Base-by-base conservation (phyloP, 1,140 invertebrate genomes). In the Nebria ingens region DNA sequence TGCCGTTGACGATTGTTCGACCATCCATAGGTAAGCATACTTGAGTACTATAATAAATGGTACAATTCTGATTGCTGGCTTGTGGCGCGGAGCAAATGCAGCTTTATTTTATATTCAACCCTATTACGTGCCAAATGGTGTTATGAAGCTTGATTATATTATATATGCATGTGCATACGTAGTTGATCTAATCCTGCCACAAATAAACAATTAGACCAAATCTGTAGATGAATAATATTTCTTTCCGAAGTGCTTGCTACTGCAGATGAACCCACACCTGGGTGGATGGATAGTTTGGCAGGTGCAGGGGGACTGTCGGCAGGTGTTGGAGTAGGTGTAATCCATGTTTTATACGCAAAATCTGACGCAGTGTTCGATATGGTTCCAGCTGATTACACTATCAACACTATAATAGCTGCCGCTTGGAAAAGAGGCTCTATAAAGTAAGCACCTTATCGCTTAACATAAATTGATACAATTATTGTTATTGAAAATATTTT, bases 221-320 rank as follows among this genome's bases (percentile, higher is more conserved):
- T n/a, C n/a, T n/a, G n/a, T n/a, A n/a, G n/a, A n/a, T n/a, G n/a
- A n/a, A n/a, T n/a, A n/a, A n/a, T n/a, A n/a, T n/a, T n/a, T n/a
- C n/a, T n/a, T n/a, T n/a, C n/a, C n/a, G n/a, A n/a, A n/a, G n/a
- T n/a, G n/a, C n/a, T n/a, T n/a, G n/a, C 89, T 1, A 86, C 89
- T 1, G 89, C 86, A 71, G 79, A 82, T 53, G 91, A 93, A 63
- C 83, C 84, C 0, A 65, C 80, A 1, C 65, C 72, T 25, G 85
- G 86, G 3, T 93, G 90, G 88, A 91, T 93, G 34, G 92, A 96
- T 67, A 97, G 95, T 64, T 78, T 92, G 66, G 95, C 95, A 67
- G 92, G 92, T 29, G 88, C 91, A 2, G 91, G 87, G 55, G 91
- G 86, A 6, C 64, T 67, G 6, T 45, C 25, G 21, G 64, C 63